Evolutionary conservation across 2,888 invertebrate genomes (phyloP), one percentile per base, ranked within the genome.

Genomic region (Acholoe squamosa): DNA sequence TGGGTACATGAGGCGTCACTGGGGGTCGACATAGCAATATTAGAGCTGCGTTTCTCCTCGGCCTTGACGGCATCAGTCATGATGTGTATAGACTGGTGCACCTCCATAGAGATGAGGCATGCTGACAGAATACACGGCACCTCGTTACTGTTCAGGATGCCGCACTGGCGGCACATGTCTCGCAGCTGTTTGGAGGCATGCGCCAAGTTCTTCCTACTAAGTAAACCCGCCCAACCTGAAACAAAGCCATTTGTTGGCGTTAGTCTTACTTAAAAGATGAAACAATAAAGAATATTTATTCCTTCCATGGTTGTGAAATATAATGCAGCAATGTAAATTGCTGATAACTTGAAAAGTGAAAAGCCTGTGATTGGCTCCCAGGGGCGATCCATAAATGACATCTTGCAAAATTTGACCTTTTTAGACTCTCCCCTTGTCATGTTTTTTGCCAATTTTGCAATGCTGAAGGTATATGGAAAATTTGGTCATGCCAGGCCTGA

Each of bases 1-100:
- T 99, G 99, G 91, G 99, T 99, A 96, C 98, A 98, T 91, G 98
- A 98, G 92, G 99, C 98, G 96, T 99, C 99, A 92, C 98, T 97
- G 10, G 99, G 99, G 91, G 99, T 99, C 94, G 98, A 98, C 94
- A 99, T 97, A 5, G 95, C 95, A 90, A 94, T 94, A 90, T 94
- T 95, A 92, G 94, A 94, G 91, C 94, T 94, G 92, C 93, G 94
- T 90, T 95, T 95, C 91, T 95, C 95, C 92, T 95, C 95, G 31
- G 93, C 93, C 91, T 95, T 95, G n/a, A 96, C 92, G 19, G 94
- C 93, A 91, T 96, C 96, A 5, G 94, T 93, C 93, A 96, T 94
- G 84, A 96, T 93, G 91, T 98, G 97, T 93, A 99, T 97, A 93
- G 97, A 97, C 19, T 97, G 97, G 96, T 99, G 99, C 77, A 98